Evolutionary conservation across 2,888 invertebrate genomes (phyloP), one percentile per base, ranked within the genome.

Genomic region (Melipona bicolor): DNA sequence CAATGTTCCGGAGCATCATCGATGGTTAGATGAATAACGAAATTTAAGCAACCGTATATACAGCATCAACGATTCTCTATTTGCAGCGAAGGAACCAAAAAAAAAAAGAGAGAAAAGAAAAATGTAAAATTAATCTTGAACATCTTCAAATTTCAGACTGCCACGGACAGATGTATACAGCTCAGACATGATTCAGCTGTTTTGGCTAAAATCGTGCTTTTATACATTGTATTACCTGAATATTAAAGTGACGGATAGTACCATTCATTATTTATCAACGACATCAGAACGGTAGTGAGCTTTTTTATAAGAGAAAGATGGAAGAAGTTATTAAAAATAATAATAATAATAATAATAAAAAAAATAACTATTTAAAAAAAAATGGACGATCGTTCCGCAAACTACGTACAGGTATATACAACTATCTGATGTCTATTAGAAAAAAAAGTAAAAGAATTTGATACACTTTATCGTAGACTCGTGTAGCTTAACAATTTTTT

Each of bases 381-480:
- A 21, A 19, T 32, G 77, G 54, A 59, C 59, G 32, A 70, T 71
- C 24, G 61, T 62, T 70, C 77, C 68, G 64, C 50, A 21, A 64
- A 69, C 61, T 77, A 65, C 59, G 62, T 67, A 61, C 65, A 81
- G n/a, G 43, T 67, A 67, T 52, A 75, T 50, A 62, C 43, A 67
- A 72, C n/a, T 79, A 61, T 76, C 83, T 27, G 78, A 72, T 73
- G 65, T 84, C 73, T 81, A 67, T 81, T 73, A 78, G 56, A 65
- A 75, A 54, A 50, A 49, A 2, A 43, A 43, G 54, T 32, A 32
- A 52, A 43, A 64, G 71, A 76, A 79, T 84, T 84, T 81, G 85
- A 86, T 86, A 86, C 84, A 86, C 76, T 84, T 78, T 81, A 81
- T 77, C 72, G 78, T 86, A 86, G 81, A 81, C 74, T 70, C 81